These are phyloP conservation scores for Morone saxatilis DNA, from an alignment of 2,113 vertebrate genomes.

Conservation along the genomic window DNA sequence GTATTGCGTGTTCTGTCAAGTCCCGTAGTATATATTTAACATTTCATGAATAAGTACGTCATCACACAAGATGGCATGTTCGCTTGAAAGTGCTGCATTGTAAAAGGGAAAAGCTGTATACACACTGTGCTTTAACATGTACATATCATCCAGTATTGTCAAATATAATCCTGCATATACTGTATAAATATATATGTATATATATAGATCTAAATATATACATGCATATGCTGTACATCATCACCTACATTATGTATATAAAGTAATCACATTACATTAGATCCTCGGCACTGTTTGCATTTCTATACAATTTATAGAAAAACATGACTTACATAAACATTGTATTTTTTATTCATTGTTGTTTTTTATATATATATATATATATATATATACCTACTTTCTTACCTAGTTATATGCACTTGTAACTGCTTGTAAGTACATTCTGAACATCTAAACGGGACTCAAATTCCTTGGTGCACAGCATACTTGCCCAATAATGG, in stretches of 20 bases:
- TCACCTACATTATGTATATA: background rate
- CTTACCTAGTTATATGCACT: background rate
- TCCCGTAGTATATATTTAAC: conserved; percentile 30
- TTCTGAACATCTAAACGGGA: background rate
- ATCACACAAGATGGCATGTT: conserved; percentile 20
- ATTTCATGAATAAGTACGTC: conserved; percentile 55
- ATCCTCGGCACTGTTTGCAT: background rate
- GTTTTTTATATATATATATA: background rate
- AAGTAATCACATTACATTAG: background rate
- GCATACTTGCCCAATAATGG: background rate
- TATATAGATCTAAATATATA: background rate
- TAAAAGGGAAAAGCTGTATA: background rate
- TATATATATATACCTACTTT: background rate
- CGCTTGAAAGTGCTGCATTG: conserved; percentile 27
- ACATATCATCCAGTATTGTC: background rate
- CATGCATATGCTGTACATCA: background rate
- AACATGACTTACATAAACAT: too few species aligned
- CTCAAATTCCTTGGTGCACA: background rate
- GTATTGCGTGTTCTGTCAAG: conserved; percentile 23
- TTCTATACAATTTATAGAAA: background rate
- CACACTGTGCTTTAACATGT: background rate
- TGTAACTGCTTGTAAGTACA: background rate
- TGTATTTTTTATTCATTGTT: too few species aligned
- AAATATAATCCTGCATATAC: background rate
- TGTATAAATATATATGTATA: background rate